A percentile compares a stretch with the other conserved stretches of the same genome.
These are phyloP conservation scores for Enoplosus armatus DNA, from an alignment of 2,797 vertebrate species.

Conservation along the genomic window DNA sequence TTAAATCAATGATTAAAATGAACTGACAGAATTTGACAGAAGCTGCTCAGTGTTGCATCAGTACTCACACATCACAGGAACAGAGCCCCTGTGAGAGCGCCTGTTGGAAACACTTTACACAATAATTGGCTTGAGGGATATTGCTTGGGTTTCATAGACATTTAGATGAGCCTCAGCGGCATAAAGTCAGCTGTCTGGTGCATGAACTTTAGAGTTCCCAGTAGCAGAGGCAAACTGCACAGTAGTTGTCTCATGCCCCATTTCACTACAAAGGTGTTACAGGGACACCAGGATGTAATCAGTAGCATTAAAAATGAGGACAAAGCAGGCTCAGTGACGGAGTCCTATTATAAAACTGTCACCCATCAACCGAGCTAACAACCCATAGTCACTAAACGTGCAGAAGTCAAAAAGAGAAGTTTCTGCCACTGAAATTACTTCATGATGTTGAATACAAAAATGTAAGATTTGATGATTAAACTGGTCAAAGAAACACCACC, in stretches of 20 bases:
- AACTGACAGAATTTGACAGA: slow-evolving; percentile 66
- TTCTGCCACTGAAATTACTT: neutral
- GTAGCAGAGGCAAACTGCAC: slow-evolving; percentile 19
- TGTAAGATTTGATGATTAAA: neutral
- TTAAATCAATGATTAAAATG: slow-evolving; percentile 70
- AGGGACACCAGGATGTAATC: slow-evolving; percentile 19
- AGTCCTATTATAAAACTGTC: slow-evolving; percentile 20
- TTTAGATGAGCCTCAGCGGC: slow-evolving; percentile 67
- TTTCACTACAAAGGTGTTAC: slow-evolving; percentile 36
- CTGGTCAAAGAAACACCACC: neutral
- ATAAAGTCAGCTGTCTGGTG: slow-evolving; percentile 50
- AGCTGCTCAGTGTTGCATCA: slow-evolving; percentile 71
- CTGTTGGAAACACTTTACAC: slow-evolving; percentile 72
- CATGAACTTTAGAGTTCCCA: slow-evolving; percentile 38
- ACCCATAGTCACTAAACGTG: neutral
- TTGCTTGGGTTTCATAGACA: slow-evolving; percentile 60
- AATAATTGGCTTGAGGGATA: slow-evolving; percentile 72
- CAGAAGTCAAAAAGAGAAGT: neutral
- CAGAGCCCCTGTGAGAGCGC: slow-evolving; percentile 51
- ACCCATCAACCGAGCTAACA: slow-evolving; percentile 23
- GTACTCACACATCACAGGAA: slow-evolving; percentile 74
- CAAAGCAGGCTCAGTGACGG: slow-evolving; percentile 16
- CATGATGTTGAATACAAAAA: neutral
- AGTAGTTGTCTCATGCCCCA: slow-evolving; percentile 23
- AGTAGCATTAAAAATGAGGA: slow-evolving; percentile 16